These are phyloP conservation scores for Portevinia maculata DNA, from an alignment of 2,888 invertebrate species.

Conservation along the genomic window DNA sequence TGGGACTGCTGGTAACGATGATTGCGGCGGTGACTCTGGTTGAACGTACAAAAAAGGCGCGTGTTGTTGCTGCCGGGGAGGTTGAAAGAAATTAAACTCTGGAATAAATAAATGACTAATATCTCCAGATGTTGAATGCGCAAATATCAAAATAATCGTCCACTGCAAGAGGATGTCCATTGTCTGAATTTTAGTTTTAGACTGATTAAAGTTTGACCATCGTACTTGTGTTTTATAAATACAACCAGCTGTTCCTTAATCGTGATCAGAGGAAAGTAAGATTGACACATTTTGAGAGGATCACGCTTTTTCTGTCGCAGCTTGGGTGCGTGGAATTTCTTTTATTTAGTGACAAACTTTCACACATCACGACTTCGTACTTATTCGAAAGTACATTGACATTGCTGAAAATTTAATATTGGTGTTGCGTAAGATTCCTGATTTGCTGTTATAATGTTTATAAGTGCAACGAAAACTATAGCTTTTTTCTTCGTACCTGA, in stretches of 20 bases:
- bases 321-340: slow-evolving; percentile 2
- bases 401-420: neutral
- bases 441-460: no score
- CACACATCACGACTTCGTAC: slow-evolving; percentile 33
- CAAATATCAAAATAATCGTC: slow-evolving; percentile 10
- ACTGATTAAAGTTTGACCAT: slow-evolving; percentile 31
- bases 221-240: slow-evolving; percentile 52
- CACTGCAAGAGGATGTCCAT: slow-evolving; percentile 40
- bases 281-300: slow-evolving; percentile 21
- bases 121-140: slow-evolving; percentile 66
- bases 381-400: neutral
- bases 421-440: slow-evolving; percentile 1
- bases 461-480: no score
- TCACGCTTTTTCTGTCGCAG: slow-evolving; percentile 37
- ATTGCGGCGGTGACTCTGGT: slow-evolving; percentile 59
- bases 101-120: slow-evolving; percentile 78
- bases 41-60: slow-evolving; percentile 75
- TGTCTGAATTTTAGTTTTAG: slow-evolving; percentile 6
- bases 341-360: slow-evolving; percentile 35
- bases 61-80: slow-evolving; percentile 67
- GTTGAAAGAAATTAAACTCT: slow-evolving; percentile 76
- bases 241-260: neutral
- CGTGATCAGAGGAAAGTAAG: slow-evolving; percentile 57
- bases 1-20: slow-evolving; percentile 76
- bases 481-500: no score